Evolutionary conservation across 2,113 vertebrate genomes (phyloP).

Genomic region (Bubo bubo): DNA sequence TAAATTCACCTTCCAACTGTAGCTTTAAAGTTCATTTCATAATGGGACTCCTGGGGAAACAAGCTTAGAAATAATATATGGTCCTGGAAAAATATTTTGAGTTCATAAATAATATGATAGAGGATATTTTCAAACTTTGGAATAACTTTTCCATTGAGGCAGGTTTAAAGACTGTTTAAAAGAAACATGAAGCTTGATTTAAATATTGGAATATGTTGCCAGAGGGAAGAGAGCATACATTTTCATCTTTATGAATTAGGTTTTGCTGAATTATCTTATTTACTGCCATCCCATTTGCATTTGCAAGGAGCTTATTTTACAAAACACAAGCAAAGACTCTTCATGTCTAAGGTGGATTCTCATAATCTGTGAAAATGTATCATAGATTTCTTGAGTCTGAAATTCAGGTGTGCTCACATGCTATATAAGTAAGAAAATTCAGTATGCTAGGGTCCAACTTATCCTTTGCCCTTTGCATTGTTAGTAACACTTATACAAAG

Average conservation of each 20-base stretch:
- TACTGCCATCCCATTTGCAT: neutral
- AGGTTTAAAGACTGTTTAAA: slow-evolving; percentile 53
- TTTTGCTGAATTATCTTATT: slow-evolving; percentile 51
- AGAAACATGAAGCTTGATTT: slow-evolving; percentile 48
- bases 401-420: neutral
- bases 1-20: slow-evolving; percentile 48
- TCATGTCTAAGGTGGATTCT: neutral
- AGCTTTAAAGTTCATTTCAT: slow-evolving; percentile 35
- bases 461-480: neutral
- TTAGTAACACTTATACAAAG: neutral
- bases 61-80: slow-evolving; percentile 53
- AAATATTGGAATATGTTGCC: slow-evolving; percentile 42
- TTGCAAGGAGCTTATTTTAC: neutral
- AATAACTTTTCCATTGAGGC: slow-evolving; percentile 52
- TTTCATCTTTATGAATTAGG: slow-evolving; percentile 31
- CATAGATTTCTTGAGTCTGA: neutral
- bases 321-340: neutral
- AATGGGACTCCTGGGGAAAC: slow-evolving; percentile 27
- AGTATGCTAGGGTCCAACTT: neutral
- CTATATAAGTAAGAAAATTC: neutral
- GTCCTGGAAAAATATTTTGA: slow-evolving; percentile 58
- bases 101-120: slow-evolving; percentile 55
- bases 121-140: slow-evolving; percentile 57
- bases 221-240: neutral
- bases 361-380: neutral